Conservation (phyloP, 2,888 invertebrate genomes). For the Apomyelois bistriatella region DNA sequence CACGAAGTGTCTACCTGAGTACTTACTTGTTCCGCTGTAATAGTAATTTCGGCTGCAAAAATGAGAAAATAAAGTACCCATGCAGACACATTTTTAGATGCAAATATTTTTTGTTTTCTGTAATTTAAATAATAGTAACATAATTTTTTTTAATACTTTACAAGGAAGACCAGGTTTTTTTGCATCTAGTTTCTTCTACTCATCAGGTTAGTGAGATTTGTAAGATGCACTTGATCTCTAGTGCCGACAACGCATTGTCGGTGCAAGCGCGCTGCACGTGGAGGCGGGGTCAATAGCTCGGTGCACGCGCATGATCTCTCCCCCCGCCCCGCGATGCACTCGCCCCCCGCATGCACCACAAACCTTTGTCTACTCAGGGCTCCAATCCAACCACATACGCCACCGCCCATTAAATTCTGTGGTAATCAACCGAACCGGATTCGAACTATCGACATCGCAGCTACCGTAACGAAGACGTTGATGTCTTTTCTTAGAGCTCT, state of each 20-base stretch:
- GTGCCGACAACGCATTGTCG: conserved; percentile 20
- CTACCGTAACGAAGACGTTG: conserved; percentile 25
- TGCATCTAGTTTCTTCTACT: background rate
- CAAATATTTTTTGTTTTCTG: background rate
- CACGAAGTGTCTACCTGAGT: background rate
- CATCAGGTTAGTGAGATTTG: background rate
- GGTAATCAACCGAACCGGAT: conserved; percentile 8
- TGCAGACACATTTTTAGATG: background rate
- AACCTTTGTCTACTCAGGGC: conserved; percentile 31
- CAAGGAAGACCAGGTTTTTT: background rate
- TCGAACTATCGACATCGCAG: background rate
- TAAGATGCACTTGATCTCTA: conserved; percentile 13
- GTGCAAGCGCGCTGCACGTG: conserved; percentile 44
- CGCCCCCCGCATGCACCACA: conserved; percentile 26
- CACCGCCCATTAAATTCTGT: conserved; percentile 9
- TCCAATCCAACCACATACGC: conserved; percentile 8
- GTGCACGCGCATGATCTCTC: conserved; percentile 34
- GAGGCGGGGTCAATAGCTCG: conserved; percentile 61
- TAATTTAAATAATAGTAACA: background rate
- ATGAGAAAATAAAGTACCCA: background rate
- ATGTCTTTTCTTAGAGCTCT: conserved; percentile 37
- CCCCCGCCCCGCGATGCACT: conserved; percentile 26
- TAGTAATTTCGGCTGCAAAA: background rate
- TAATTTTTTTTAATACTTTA: background rate
- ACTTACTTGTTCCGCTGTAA: background rate